phyloP scores from a whole-genome alignment of 2,113 vertebrate species.

The Zosterops lateralis region DNA sequence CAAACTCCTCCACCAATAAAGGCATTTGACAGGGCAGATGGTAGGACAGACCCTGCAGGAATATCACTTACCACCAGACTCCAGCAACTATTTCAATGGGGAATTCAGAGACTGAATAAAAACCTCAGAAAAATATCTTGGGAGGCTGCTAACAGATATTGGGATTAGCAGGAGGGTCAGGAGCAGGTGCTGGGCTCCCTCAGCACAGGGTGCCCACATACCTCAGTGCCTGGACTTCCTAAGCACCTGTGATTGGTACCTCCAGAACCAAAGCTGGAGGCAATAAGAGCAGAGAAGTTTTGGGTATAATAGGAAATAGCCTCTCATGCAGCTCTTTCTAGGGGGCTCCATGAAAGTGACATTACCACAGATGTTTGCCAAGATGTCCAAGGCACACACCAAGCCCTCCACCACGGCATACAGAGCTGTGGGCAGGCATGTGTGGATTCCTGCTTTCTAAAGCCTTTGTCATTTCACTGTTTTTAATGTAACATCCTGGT shows the following conservation, averaged over 20 bases:
- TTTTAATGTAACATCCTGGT: background rate
- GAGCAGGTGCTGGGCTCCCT: background rate
- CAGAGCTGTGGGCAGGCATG: background rate
- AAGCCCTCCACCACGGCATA: accelerated
- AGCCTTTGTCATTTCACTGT: background rate
- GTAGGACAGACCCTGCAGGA: background rate
- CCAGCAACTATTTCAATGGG: background rate
- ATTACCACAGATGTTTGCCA: background rate
- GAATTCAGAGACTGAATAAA: background rate
- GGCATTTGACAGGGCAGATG: background rate
- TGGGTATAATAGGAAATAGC: background rate
- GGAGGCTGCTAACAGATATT: background rate
- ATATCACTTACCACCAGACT: background rate
- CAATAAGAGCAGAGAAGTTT: background rate
- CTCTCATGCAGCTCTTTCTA: background rate
- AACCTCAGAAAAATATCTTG: background rate
- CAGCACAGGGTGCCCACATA: background rate
- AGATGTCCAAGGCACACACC: background rate
- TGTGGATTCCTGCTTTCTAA: background rate
- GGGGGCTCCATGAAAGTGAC: background rate
- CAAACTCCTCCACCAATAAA: background rate
- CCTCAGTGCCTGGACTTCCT: background rate
- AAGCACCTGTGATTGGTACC: background rate
- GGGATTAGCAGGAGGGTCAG: background rate
- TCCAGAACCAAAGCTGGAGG: background rate